phyloP scores from a whole-genome alignment of 2,888 invertebrate genomes.

The Pilophorus perplexus region DNA sequence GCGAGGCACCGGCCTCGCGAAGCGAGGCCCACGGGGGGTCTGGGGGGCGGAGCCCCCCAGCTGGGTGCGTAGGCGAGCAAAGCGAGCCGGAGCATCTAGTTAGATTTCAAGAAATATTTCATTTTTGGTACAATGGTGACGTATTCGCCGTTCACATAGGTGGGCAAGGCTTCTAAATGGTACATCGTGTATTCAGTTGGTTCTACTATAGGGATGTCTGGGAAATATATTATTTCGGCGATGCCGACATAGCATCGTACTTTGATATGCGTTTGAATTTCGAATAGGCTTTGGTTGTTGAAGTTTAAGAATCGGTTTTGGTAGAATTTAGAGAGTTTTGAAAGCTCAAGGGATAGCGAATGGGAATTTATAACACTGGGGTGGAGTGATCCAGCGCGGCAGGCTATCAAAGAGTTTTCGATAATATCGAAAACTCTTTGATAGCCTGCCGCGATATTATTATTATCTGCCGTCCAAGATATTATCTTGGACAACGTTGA shows the following conservation, averaged over 20 bases:
- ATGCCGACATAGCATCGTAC: neutral
- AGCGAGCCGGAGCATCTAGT: no score
- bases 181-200: neutral
- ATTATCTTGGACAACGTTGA: no score
- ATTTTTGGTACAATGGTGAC: neutral
- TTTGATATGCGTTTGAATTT: neutral
- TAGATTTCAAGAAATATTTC: slow-evolving; percentile 1
- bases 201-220: slow-evolving; percentile 1
- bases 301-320: neutral
- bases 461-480: no score
- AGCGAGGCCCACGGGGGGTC: no score
- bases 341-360: neutral
- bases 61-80: no score
- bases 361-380: neutral
- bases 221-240: slow-evolving; percentile 9
- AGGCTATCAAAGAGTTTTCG: neutral
- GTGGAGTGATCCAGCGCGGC: neutral
- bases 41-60: no score
- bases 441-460: no score
- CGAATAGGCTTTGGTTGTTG: neutral
- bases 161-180: neutral
- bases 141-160: neutral
- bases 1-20: no score
- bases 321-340: neutral
- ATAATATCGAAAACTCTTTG: no score